A percentile compares a stretch with the other conserved stretches of the same genome.
Conservation (phyloP, 2,113 vertebrate genomes). For the Micronycteris hirsuta region DNA sequence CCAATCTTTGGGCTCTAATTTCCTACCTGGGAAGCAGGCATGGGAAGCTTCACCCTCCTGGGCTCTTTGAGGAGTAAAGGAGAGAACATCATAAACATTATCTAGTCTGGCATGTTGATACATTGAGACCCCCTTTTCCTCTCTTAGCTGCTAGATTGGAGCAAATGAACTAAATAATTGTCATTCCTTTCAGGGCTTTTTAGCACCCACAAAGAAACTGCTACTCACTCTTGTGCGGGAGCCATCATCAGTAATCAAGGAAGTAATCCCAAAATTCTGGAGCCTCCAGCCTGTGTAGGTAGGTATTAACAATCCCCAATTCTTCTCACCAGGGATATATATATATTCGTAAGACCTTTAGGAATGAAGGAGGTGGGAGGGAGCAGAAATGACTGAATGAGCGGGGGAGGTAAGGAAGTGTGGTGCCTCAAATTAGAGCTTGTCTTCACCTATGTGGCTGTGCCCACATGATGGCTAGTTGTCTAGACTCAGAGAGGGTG, state of each 20-base stretch:
- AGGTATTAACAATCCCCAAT: background rate
- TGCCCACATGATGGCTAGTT: background rate
- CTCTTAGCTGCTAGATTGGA: background rate
- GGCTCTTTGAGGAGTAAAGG: background rate
- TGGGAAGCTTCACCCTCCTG: background rate
- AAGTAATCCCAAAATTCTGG: background rate
- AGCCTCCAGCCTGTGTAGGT: background rate
- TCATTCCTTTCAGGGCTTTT: background rate
- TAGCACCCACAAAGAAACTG: background rate
- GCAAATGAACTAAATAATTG: background rate
- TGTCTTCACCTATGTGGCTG: background rate
- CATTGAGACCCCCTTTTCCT: background rate
- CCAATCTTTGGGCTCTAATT: background rate
- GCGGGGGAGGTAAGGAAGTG: background rate
- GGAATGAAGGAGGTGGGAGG: background rate
- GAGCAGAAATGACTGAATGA: background rate
- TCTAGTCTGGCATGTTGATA: background rate
- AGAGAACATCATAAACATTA: background rate
- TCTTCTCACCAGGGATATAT: background rate
- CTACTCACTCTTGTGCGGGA: too few species aligned
- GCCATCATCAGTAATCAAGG: background rate
- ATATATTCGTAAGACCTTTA: background rate
- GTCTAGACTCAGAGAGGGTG: background rate
- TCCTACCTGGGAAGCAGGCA: background rate
- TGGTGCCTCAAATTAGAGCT: background rate